Conservation (phyloP, 2,113 vertebrate genomes). For the Ciconia maguari region DNA sequence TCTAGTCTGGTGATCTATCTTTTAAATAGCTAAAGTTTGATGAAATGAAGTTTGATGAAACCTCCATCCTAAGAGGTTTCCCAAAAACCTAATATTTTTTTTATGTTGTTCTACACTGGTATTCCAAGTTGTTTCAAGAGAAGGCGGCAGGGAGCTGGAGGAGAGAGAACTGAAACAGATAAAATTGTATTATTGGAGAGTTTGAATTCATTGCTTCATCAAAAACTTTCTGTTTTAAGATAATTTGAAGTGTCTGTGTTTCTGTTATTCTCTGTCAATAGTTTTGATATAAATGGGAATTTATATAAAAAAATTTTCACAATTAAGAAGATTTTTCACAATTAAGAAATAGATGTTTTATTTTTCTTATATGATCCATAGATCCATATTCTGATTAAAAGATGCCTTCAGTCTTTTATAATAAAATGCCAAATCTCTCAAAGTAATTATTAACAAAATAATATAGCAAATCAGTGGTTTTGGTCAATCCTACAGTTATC, state of each 20-base stretch:
- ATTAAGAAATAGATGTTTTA: neutral
- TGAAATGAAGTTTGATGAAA: neutral
- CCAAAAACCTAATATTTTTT: fast-evolving
- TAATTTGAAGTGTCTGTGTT: neutral
- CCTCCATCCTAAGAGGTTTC: neutral
- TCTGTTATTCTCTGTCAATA: neutral
- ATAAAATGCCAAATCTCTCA: neutral
- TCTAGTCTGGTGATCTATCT: neutral
- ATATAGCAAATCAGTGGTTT: neutral
- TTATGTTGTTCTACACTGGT: neutral
- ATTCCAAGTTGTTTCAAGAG: neutral
- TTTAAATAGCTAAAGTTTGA: neutral
- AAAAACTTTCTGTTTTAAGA: neutral
- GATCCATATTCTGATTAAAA: neutral
- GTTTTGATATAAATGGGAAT: neutral
- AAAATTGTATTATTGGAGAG: neutral
- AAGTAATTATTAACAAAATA: neutral
- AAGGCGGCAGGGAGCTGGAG: neutral
- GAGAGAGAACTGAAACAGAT: neutral
- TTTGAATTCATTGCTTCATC: neutral
- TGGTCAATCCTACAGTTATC: neutral
- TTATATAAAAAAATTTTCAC: neutral
- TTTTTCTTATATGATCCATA: neutral
- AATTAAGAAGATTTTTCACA: neutral
- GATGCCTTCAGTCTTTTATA: neutral